Evolutionary conservation across 2,113 vertebrate species (phyloP).

Genomic region (Nothobranchius kuhntae): DNA sequence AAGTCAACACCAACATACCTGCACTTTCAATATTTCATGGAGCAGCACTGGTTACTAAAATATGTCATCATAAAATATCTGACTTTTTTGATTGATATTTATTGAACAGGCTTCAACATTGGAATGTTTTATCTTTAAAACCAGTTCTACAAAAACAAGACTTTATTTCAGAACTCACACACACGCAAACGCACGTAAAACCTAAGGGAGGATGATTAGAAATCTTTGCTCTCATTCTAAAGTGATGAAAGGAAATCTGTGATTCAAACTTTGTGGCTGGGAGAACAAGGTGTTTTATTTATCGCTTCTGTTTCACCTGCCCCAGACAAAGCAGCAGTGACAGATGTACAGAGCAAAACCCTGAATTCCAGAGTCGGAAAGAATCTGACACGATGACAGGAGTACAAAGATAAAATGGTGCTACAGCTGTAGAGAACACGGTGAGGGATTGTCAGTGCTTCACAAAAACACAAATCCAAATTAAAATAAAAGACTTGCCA

Average conservation of each 20-base stretch:
- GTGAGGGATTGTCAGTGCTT: constrained; percentile 19
- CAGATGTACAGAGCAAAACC: constrained; percentile 49
- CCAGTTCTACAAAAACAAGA: constrained; percentile 36
- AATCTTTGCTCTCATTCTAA: constrained; percentile 46
- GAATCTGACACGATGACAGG: constrained; percentile 38
- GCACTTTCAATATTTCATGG: constrained; percentile 73
- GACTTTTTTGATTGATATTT: constrained; percentile 61
- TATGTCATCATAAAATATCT: constrained; percentile 55
- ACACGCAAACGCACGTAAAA: not conserved
- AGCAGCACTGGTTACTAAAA: constrained; percentile 53
- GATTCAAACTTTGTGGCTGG: constrained; percentile 48
- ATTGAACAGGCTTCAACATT: constrained; percentile 51
- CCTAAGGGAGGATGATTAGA: constrained; percentile 33
- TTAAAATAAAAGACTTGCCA: not conserved
- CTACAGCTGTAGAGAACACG: constrained; percentile 8
- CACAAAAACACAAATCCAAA: not conserved
- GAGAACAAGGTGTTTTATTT: constrained; percentile 58
- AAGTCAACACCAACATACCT: constrained; percentile 76
- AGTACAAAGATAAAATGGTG: constrained; percentile 29
- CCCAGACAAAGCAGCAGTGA: constrained; percentile 50
- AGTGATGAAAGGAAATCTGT: constrained; percentile 56
- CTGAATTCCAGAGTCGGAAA: constrained; percentile 43
- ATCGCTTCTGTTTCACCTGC: constrained; percentile 45
- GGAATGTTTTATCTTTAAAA: constrained; percentile 47
- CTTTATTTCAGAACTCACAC: constrained; percentile 8